Evolutionary conservation across 2,888 invertebrate species (phyloP), one percentile per base, ranked within the genome.

Genomic region (Melipona bicolor): DNA sequence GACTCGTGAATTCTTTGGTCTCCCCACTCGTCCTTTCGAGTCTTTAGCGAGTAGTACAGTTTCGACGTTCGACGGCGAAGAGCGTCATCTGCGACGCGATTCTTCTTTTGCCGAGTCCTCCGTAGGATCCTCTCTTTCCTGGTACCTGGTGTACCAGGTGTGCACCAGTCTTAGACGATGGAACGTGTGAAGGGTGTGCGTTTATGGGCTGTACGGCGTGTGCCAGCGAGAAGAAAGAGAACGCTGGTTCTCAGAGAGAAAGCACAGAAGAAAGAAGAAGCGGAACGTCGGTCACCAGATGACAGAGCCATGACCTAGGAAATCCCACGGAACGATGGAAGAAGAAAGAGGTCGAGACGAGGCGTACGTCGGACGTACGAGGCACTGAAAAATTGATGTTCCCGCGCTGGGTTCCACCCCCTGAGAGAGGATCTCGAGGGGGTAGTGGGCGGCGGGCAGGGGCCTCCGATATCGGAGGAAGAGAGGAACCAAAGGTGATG

Each of bases 271-370:
- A 83, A 83, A 79, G 74, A 83, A 82, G 81, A 77, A 82, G 74
- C 69, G 71, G 71, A 64, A 62, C 81, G 85, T 72, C 90, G 90
- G 85, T 83, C 73, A 88, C 91, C 91, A 91, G 91, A 91, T 91
- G 91, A 91, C 91, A 91, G 91, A 89, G 89, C 90, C 90, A 88
- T 91, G 91, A 91, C 91, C 91, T 88, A 91, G 90, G 90, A 88
- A 91, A 91, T 90, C 91, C 89, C 87, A 87, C 86, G 91, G 84
- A 81, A 64, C 73, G 65, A 62, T 75, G 64, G 59, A 24, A 9
- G 54, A 54, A 74, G 59, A 65, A 59, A 64, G 73, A 65, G 62
- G 62, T 3, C 5, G 78, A 81, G 77, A n/a, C n/a, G n/a, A 77
- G 83, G 81, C 90, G 88, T 87, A 89, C 82, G 89, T 89, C 84